Evolutionary conservation across 2,888 invertebrate species (phyloP), one percentile per base, ranked within the genome.

Genomic region (Sceliomorpha sp.): DNA sequence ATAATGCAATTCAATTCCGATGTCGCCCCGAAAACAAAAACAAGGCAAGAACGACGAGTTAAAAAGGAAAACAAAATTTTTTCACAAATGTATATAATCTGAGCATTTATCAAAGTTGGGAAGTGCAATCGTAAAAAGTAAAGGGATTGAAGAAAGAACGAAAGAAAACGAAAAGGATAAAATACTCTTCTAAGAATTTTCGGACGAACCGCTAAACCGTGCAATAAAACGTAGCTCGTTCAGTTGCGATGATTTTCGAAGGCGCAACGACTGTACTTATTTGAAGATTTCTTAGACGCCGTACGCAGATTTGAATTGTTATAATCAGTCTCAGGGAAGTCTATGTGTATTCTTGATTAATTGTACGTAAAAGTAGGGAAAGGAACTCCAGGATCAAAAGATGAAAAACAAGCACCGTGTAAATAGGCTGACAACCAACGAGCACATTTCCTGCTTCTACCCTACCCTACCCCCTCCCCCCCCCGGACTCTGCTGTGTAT

Each of bases 311-410:
- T 81, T 81, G 72, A 81, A 79, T 82, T 72, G 79, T 83, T 85
- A 80, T 81, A 80, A 86, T 83, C 82, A 84, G 83, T 85, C 86
- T 86, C 86, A 86, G 86, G 86, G 86, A 85, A 85, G 78, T 82
- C 76, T 81, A 80, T 72, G 77, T 82, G 80, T 86, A 84, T 83
- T 82, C 77, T 80, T 77, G 75, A 79, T n/a, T 72, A 70, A 73
- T 73, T 62, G 68, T 76, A 68, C 70, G 70, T 73, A 74, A 75
- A n/a, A 75, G 58, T 66, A 77, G 55, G 59, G 45, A 60, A 17
- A 51, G n/a, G n/a, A 40, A 59, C 10, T 51, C 26, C 32, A 44
- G 51, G 39, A 51, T 50, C 45, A 59, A 64, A 59, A 70, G 14
- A 42, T 24, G 51, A 51, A 72, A 66, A 69, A 70, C 44, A 58